These are phyloP conservation scores for Hydra vulgaris DNA, from an alignment of 30 jellyfish, hydroid and myxozoan genomes.

Conservation along the genomic window DNA sequence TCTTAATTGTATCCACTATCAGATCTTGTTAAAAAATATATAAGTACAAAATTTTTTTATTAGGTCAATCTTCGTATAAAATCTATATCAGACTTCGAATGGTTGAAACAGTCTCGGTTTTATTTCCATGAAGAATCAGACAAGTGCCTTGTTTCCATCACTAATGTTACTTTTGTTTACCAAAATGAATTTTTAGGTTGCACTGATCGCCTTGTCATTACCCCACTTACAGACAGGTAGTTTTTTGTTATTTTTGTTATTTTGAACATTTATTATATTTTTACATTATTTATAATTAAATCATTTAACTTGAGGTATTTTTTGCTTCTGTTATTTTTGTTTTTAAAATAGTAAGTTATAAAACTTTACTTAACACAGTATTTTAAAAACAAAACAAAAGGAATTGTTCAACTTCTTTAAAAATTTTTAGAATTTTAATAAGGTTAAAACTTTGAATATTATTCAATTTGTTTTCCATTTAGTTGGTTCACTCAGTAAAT, in stretches of 20 bases:
- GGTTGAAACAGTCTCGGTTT: conserved; percentile 83
- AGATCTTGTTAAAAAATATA: background rate
- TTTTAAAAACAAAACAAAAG: no score
- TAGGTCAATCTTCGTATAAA: conserved; percentile 64
- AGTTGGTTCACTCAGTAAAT: no score
- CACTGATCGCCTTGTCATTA: conserved; percentile 79
- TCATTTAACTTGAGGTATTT: no score
- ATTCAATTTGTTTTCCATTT: no score
- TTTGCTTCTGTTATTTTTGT: no score
- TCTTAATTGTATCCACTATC: background rate
- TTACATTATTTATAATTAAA: no score
- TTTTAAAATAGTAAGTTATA: no score
- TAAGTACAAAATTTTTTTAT: background rate
- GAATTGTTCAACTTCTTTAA: no score
- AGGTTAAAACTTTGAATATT: no score
- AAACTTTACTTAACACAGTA: no score
- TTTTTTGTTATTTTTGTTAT: background rate
- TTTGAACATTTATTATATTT: no score
- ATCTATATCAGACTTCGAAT: conserved; percentile 69
- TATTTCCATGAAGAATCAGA: conserved; percentile 69
- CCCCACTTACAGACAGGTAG: conserved; percentile 84
- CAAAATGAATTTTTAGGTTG: conserved; percentile 87
- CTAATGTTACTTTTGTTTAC: conserved; percentile 63
- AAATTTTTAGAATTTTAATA: no score
- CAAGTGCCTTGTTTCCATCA: conserved; percentile 64